Evolutionary conservation across 2,888 invertebrate genomes (phyloP).

Genomic region (Crocallis elinguaria): DNA sequence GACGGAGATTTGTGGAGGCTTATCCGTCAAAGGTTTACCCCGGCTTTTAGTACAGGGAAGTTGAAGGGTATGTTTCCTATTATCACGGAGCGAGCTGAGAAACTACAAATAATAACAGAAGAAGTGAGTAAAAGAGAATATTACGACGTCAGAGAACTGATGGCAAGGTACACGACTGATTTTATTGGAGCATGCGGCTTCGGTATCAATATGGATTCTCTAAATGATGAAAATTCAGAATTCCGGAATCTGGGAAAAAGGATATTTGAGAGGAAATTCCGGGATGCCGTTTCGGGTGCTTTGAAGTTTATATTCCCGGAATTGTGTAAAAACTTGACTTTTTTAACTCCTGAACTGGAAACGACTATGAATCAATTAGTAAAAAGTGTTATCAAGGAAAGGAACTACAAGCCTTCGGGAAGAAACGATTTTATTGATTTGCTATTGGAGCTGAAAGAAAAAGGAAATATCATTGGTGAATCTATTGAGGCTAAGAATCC

Average conservation of each 20-base stretch:
- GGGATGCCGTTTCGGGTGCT: slow-evolving; percentile 56
- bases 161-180: slow-evolving; percentile 77
- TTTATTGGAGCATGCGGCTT: slow-evolving; percentile 76
- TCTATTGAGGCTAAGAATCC: slow-evolving; percentile 63
- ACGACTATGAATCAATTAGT: slow-evolving; percentile 58
- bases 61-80: slow-evolving; percentile 75
- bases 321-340: slow-evolving; percentile 58
- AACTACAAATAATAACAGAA: slow-evolving; percentile 62
- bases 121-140: slow-evolving; percentile 54
- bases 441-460: slow-evolving; percentile 65
- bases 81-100: slow-evolving; percentile 69
- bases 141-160: slow-evolving; percentile 70
- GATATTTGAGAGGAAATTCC: slow-evolving; percentile 63
- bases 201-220: slow-evolving; percentile 69
- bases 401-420: slow-evolving; percentile 65
- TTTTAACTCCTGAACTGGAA: slow-evolving; percentile 64
- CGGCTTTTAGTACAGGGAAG: slow-evolving; percentile 72
- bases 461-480: slow-evolving; percentile 67
- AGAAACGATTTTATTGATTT: slow-evolving; percentile 75
- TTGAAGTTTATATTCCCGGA: slow-evolving; percentile 68
- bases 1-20: slow-evolving; percentile 74
- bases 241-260: slow-evolving; percentile 69
- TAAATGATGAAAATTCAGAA: slow-evolving; percentile 66
- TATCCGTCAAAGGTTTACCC: slow-evolving; percentile 69
- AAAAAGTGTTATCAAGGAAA: slow-evolving; percentile 56